phyloP scores from a whole-genome alignment of 2,113 vertebrate genomes.

The Tylochromis polylepis region DNA sequence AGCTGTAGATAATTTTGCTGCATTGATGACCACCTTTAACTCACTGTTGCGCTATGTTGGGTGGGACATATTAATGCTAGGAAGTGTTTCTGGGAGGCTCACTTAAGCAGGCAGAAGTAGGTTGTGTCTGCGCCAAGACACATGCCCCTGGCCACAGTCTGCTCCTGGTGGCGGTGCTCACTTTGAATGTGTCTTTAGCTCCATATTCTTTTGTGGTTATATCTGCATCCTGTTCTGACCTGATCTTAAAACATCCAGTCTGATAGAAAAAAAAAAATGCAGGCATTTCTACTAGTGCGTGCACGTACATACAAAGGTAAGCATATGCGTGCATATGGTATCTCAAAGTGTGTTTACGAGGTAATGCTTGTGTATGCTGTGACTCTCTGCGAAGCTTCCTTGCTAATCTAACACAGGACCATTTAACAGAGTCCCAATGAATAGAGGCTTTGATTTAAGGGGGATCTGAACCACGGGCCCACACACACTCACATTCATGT shows the following conservation, averaged over 20 bases:
- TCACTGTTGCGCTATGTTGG: conserved; percentile 5
- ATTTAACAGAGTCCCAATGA: conserved; percentile 58
- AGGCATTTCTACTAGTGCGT: neutral
- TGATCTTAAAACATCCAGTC: neutral
- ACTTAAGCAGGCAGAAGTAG: neutral
- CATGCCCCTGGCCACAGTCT: neutral
- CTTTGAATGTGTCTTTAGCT: neutral
- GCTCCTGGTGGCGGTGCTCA: neutral
- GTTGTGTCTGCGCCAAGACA: neutral
- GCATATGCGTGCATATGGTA: neutral
- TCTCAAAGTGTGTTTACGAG: neutral
- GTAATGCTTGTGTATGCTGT: neutral
- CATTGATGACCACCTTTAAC: conserved; percentile 26
- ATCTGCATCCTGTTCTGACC: neutral
- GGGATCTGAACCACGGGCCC: conserved; percentile 32
- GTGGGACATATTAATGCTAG: neutral
- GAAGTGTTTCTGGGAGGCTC: neutral
- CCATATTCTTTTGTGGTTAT: neutral
- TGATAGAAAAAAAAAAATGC: neutral
- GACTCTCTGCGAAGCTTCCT: conserved; percentile 31
- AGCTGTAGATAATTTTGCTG: conserved; percentile 40
- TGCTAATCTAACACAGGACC: conserved; percentile 59
- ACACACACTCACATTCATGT: conserved; percentile 36
- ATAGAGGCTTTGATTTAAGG: conserved; percentile 51
- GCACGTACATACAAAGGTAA: neutral